Conservation (phyloP, 1,140 invertebrate genomes). For the Drosophila tropicalis region DNA sequence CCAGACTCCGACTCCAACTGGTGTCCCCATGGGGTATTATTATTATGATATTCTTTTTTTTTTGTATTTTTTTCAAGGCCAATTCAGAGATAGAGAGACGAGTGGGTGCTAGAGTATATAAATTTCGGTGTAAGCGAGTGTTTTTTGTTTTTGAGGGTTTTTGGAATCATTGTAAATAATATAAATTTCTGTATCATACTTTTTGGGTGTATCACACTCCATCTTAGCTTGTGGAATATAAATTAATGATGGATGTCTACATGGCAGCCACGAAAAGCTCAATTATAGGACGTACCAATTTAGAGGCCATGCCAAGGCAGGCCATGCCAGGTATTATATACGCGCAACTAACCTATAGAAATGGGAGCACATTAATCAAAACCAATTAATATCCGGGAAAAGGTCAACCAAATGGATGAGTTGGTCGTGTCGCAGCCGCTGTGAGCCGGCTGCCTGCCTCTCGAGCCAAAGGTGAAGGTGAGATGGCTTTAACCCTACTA, state of each 20-base stretch:
- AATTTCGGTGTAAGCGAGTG: neutral
- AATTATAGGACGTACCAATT: slow-evolving; percentile 24
- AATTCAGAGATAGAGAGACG: no score
- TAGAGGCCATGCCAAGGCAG: slow-evolving; percentile 15
- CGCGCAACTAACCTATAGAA: slow-evolving; percentile 48
- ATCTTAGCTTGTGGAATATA: neutral
- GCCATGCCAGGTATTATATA: slow-evolving; percentile 13
- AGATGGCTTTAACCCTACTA: slow-evolving; percentile 42
- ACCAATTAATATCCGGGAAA: slow-evolving; percentile 62
- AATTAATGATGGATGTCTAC: slow-evolving; percentile 35
- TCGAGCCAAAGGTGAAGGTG: slow-evolving; percentile 22
- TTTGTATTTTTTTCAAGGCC: no score
- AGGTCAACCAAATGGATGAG: slow-evolving; percentile 45
- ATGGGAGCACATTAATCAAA: slow-evolving; percentile 77
- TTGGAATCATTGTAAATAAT: neutral
- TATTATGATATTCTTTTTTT: no score
- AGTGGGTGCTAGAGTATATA: neutral
- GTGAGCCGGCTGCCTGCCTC: neutral
- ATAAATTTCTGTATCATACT: slow-evolving; percentile 10
- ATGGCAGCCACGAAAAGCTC: slow-evolving; percentile 24
- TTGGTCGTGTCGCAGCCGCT: slow-evolving; percentile 26
- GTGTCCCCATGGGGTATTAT: no score
- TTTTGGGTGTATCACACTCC: slow-evolving; percentile 2
- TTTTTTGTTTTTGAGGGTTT: no score
- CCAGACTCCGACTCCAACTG: no score